These are phyloP conservation scores for Heteromormyrus szaboi DNA, from an alignment of 2,797 vertebrate genomes.

Conservation along the genomic window DNA sequence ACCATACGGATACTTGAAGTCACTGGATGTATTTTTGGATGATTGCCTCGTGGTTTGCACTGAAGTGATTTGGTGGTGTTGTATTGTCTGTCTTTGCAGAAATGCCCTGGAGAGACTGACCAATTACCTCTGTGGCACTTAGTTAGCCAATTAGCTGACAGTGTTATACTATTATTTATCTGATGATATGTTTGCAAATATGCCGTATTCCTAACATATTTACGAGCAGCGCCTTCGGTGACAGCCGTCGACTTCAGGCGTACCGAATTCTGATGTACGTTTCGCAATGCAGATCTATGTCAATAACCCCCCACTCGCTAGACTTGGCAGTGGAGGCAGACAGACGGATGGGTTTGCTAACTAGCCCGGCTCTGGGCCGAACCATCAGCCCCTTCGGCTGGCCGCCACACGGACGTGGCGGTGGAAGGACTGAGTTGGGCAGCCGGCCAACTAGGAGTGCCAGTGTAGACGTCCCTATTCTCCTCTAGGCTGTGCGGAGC, in stretches of 20 bases:
- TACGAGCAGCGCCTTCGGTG: not conserved
- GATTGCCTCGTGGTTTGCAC: not conserved
- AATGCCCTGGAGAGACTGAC: not conserved
- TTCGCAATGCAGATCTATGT: not conserved
- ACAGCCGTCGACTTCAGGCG: not conserved
- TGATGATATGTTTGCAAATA: constrained; percentile 4
- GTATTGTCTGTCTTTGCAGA: not conserved
- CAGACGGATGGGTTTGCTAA: constrained; percentile 1
- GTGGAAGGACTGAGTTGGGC: constrained; percentile 46
- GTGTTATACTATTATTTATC: not conserved
- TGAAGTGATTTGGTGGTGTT: not conserved
- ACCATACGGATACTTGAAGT: not conserved
- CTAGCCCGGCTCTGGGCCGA: constrained; percentile 7
- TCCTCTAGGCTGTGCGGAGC: constrained; percentile 22
- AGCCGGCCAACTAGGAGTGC: constrained; percentile 47
- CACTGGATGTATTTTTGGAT: not conserved
- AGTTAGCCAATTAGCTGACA: not conserved
- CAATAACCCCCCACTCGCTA: not conserved
- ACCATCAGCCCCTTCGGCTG: constrained; percentile 29
- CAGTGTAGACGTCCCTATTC: constrained; percentile 51
- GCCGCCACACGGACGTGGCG: constrained; percentile 33
- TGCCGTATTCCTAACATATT: not conserved
- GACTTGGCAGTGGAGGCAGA: not conserved
- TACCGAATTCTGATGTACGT: not conserved
- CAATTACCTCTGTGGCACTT: not conserved